Percentiles rank a stretch among this genome's conserved stretches.
Evolutionary conservation across 23 tunicate species (phyloP).

Genomic region (Aplidium turbinatum): DNA sequence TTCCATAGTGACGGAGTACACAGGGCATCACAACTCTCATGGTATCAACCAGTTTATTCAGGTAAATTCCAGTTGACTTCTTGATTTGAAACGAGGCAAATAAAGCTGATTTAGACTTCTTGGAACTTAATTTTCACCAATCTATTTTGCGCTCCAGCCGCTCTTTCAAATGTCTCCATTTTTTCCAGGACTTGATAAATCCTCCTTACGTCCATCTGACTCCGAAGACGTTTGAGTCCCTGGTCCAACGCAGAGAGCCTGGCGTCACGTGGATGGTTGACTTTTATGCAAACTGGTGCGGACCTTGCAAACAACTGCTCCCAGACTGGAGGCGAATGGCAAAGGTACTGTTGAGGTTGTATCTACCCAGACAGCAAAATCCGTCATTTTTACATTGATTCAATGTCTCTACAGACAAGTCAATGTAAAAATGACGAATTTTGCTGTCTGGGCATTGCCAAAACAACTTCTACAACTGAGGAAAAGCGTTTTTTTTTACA

Average conservation of each 20-base stretch:
- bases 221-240: constrained; percentile 49
- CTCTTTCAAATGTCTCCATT: background rate
- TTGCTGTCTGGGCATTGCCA: too few relatives aligned
- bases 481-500: too few relatives aligned
- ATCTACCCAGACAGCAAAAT: too few relatives aligned
- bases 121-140: background rate
- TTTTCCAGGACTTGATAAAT: constrained; percentile 72
- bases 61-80: constrained; percentile 18
- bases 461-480: too few relatives aligned
- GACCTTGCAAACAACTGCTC: constrained; percentile 80
- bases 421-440: too few relatives aligned
- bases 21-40: constrained; percentile 72
- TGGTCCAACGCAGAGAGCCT: constrained; percentile 63
- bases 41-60: constrained; percentile 70
- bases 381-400: too few relatives aligned
- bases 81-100: background rate
- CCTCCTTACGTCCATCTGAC: constrained; percentile 78
- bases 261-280: constrained; percentile 95
- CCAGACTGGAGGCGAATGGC: constrained; percentile 89
- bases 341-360: too few relatives aligned
- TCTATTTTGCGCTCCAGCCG: background rate
- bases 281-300: constrained; percentile 94
- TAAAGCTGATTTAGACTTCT: background rate
- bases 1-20: constrained; percentile 60
- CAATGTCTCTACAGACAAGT: too few relatives aligned